Evolutionary conservation across 2,113 vertebrate genomes (phyloP).

Genomic region (Salminus brasiliensis): DNA sequence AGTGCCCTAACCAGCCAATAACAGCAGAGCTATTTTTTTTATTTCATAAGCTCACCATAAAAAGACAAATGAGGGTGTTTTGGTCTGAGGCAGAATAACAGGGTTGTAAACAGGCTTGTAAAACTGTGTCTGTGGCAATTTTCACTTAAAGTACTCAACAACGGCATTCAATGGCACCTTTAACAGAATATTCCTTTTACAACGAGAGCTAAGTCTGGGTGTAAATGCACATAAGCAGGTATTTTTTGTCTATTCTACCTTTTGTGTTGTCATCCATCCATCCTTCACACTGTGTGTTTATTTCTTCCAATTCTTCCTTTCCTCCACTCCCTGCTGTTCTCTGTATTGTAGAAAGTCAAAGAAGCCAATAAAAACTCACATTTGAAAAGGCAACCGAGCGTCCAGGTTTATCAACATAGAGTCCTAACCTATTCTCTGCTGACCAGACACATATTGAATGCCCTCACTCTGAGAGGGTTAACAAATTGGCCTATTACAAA

Average conservation of each 20-base stretch:
- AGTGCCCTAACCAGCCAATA: too few species aligned
- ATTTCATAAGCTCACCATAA: too few species aligned
- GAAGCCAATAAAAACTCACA: slow-evolving; percentile 88
- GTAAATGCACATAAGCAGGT: background rate
- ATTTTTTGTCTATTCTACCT: background rate
- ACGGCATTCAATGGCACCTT: too few species aligned
- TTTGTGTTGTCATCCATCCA: background rate
- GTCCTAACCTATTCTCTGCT: slow-evolving; percentile 54
- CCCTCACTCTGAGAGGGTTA: slow-evolving; percentile 59
- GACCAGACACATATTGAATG: slow-evolving; percentile 55
- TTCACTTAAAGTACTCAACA: too few species aligned
- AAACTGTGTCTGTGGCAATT: too few species aligned
- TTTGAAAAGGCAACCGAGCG: slow-evolving; percentile 74
- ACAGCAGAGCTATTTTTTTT: too few species aligned
- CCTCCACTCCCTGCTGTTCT: slow-evolving; percentile 12
- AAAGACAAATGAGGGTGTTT: too few species aligned
- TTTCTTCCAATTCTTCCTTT: slow-evolving; percentile 1
- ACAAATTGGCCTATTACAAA: slow-evolving; percentile 61
- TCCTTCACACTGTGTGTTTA: background rate
- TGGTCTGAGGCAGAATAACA: too few species aligned
- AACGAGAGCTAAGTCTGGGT: too few species aligned
- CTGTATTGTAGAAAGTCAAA: slow-evolving; percentile 42
- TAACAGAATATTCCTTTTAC: too few species aligned
- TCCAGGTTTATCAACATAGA: slow-evolving; percentile 53
- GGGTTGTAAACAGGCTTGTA: too few species aligned